Evolutionary conservation across 2,888 invertebrate genomes (phyloP).

Genomic region (Mechanitis mazaeus): DNA sequence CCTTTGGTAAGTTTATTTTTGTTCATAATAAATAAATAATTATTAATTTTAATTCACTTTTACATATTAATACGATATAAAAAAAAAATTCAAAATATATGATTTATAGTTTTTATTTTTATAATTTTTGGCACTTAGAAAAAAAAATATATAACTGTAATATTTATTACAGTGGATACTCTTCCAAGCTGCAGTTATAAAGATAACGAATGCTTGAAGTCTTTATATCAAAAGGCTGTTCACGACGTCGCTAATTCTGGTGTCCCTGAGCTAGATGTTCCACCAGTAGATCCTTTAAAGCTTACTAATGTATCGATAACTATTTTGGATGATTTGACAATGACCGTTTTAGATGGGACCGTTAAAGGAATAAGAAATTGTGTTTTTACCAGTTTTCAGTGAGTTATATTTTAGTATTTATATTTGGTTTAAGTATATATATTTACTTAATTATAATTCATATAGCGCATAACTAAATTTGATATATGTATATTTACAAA

Average conservation of each 20-base stretch:
- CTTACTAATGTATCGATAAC: slow-evolving; percentile 14
- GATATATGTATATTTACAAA: too few relatives aligned
- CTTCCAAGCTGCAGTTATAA: slow-evolving; percentile 20
- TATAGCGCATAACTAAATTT: too few relatives aligned
- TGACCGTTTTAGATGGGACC: slow-evolving; percentile 18
- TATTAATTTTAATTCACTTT: not conserved
- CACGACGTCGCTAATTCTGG: slow-evolving; percentile 10
- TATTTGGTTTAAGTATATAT: too few relatives aligned
- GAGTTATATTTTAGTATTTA: slow-evolving; percentile 14
- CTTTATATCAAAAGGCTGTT: slow-evolving; percentile 13
- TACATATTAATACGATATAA: too few relatives aligned
- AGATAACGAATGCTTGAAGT: slow-evolving; percentile 19
- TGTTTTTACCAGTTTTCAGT: slow-evolving; percentile 15
- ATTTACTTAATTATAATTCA: too few relatives aligned
- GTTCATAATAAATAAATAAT: slow-evolving; percentile 6
- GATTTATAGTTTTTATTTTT: too few relatives aligned
- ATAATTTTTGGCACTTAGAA: too few relatives aligned
- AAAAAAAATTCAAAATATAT: too few relatives aligned
- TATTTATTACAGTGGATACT: slow-evolving; percentile 13
- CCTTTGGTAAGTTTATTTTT: slow-evolving; percentile 22
- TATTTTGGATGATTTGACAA: slow-evolving; percentile 12
- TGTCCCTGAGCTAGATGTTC: slow-evolving; percentile 11
- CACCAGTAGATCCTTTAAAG: slow-evolving; percentile 21
- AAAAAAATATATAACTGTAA: not conserved
- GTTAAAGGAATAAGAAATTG: slow-evolving; percentile 20